phyloP scores from a whole-genome alignment of 1,140 invertebrate species.

The Leucophenga varia region DNA sequence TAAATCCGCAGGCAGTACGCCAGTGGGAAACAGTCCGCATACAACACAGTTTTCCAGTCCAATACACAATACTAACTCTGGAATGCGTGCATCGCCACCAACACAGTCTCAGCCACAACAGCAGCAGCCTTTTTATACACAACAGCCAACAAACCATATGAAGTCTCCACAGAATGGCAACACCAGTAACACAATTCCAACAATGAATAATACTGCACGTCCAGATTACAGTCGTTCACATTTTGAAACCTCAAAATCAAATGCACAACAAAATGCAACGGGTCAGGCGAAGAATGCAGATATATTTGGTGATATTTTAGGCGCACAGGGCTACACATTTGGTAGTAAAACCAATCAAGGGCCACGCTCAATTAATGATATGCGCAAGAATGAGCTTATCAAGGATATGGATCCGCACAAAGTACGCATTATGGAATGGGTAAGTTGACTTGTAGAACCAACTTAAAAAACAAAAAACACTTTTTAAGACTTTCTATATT shows the following conservation, averaged over 20 bases:
- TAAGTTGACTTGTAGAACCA: conserved; percentile 37
- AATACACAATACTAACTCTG: conserved; percentile 37
- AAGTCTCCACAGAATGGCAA: conserved; percentile 15
- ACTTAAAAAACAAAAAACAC: not conserved
- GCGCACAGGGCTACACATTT: conserved; percentile 84
- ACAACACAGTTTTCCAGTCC: conserved; percentile 58
- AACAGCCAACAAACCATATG: conserved; percentile 20
- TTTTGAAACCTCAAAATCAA: conserved; percentile 62
- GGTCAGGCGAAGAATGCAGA: conserved; percentile 60
- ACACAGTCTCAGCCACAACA: conserved; percentile 12
- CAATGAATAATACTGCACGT: conserved; percentile 19
- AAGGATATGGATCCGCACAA: conserved; percentile 91
- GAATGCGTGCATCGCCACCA: conserved; percentile 3
- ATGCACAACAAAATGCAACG: conserved; percentile 30
- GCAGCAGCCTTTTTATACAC: too few species aligned
- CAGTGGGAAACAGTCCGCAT: conserved; percentile 43
- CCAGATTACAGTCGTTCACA: conserved; percentile 67
- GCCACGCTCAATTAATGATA: conserved; percentile 88
- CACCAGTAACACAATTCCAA: conserved; percentile 7
- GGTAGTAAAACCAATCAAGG: conserved; percentile 73
- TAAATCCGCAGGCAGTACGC: conserved; percentile 32
- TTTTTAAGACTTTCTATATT: not conserved
- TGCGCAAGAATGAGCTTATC: conserved; percentile 84
- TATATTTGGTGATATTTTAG: conserved; percentile 88
- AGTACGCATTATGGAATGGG: conserved; percentile 79